Percentiles rank a stretch among this genome's conserved stretches.
phyloP scores from a whole-genome alignment of 2,113 vertebrate genomes.

The Gavialis gangeticus region DNA sequence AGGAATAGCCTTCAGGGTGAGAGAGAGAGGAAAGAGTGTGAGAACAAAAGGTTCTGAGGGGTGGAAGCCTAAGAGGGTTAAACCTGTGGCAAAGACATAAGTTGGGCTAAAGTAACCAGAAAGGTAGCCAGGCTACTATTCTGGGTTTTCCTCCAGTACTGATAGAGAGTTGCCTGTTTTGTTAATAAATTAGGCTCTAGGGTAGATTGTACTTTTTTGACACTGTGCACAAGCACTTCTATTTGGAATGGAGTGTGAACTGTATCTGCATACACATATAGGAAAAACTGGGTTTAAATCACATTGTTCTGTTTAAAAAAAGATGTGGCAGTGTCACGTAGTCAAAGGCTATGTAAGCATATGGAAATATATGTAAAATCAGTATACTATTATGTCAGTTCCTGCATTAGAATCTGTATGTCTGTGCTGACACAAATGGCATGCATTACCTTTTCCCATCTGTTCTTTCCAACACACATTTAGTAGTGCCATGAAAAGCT shows the following conservation, averaged over 20 bases:
- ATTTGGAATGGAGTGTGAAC: neutral
- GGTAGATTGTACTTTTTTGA: neutral
- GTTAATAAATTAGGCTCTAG: neutral
- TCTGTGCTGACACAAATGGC: conserved; percentile 71
- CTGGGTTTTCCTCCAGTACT: rapidly evolving
- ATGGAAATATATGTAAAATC: conserved; percentile 72
- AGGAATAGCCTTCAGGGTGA: rapidly evolving
- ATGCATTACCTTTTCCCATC: conserved; percentile 72
- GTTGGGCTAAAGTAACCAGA: neutral
- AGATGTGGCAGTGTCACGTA: conserved; percentile 7
- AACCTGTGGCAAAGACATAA: neutral
- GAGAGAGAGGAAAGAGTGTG: neutral
- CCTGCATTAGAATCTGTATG: conserved; percentile 66
- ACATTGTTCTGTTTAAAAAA: conserved; percentile 43
- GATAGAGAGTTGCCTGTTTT: neutral
- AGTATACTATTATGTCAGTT: conserved; percentile 60
- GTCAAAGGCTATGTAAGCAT: conserved; percentile 53
- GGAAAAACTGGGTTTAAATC: neutral
- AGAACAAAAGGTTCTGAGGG: neutral
- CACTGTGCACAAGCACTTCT: neutral
- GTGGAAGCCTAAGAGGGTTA: neutral
- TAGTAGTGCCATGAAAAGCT: conserved; percentile 57
- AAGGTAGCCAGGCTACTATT: neutral
- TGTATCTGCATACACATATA: conserved; percentile 3
- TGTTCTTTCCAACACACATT: conserved; percentile 56